Evolutionary conservation across 2,888 invertebrate species (phyloP).

Genomic region (Minunthozetes semirufus): DNA sequence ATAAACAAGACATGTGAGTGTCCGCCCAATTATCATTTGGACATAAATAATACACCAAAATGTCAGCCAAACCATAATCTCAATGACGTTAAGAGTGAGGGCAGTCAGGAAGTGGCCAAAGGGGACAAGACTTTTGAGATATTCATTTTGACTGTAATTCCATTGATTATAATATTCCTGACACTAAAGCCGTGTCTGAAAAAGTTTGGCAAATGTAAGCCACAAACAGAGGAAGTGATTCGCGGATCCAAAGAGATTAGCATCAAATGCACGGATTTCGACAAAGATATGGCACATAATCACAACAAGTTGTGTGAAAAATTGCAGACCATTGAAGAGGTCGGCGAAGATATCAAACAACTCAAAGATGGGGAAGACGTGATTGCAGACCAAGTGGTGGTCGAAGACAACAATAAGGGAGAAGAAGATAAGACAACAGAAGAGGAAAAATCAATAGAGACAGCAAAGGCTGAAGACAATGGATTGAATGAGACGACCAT

Average conservation of each 20-base stretch:
- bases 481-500: not conserved
- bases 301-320: constrained; percentile 30
- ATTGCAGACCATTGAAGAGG: constrained; percentile 35
- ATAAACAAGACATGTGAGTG: constrained; percentile 26
- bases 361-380: not conserved
- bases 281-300: not conserved
- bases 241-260: constrained; percentile 24
- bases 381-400: not conserved
- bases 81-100: constrained; percentile 17
- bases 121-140: constrained; percentile 21
- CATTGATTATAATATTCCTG: not conserved
- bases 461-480: not conserved
- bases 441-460: constrained; percentile 21
- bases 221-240: constrained; percentile 25
- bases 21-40: not conserved
- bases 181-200: constrained; percentile 7
- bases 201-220: constrained; percentile 27
- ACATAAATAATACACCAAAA: constrained; percentile 12
- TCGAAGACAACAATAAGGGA: not conserved
- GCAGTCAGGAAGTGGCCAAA: constrained; percentile 9
- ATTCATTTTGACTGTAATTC: constrained; percentile 19
- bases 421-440: not conserved
- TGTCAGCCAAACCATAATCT: constrained; percentile 29
- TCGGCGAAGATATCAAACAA: constrained; percentile 17
- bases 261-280: constrained; percentile 5